A percentile compares a stretch with the other conserved stretches of the same genome.
Evolutionary conservation across 2,113 vertebrate genomes (phyloP).

Genomic region (Epinephelus cyanopodus): DNA sequence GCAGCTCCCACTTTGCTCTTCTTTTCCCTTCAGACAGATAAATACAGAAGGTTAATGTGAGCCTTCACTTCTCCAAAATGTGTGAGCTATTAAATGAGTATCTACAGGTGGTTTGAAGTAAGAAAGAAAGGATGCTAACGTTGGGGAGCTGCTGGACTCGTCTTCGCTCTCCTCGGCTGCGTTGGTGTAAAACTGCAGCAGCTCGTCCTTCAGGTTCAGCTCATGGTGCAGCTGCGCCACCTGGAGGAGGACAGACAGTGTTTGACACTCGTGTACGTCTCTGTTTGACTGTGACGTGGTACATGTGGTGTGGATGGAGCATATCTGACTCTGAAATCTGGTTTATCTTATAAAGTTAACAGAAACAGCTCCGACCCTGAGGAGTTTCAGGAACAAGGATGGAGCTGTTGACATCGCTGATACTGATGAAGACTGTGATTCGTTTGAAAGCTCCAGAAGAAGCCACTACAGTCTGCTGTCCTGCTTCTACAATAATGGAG

Average conservation of each 20-base stretch:
- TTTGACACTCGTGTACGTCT: neutral
- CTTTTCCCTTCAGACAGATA: constrained; percentile 82
- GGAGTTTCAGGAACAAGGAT: neutral
- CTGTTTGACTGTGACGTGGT: neutral
- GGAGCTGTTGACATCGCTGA: neutral
- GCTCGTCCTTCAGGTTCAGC: constrained; percentile 97
- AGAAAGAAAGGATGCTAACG: constrained; percentile 83
- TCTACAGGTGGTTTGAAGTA: neutral
- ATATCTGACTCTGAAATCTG: neutral
- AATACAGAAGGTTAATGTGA: neutral
- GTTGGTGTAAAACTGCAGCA: constrained; percentile 97
- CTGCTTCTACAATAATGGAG: too few relatives aligned
- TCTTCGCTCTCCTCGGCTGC: constrained; percentile 93
- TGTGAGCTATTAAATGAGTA: neutral
- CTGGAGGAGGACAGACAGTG: constrained; percentile 72
- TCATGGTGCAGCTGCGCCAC: constrained; percentile 97
- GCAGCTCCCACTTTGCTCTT: constrained; percentile 87
- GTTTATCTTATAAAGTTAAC: neutral
- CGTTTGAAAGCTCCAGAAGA: neutral
- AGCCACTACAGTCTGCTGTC: too few relatives aligned
- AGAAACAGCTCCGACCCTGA: too few relatives aligned
- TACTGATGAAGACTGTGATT: neutral
- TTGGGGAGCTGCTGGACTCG: constrained; percentile 89
- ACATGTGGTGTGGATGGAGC: neutral
- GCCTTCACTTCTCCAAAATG: neutral